A percentile compares a stretch with the other conserved stretches of the same genome.
phyloP scores from a whole-genome alignment of 1,140 invertebrate species.

The Orchesella cincta region DNA sequence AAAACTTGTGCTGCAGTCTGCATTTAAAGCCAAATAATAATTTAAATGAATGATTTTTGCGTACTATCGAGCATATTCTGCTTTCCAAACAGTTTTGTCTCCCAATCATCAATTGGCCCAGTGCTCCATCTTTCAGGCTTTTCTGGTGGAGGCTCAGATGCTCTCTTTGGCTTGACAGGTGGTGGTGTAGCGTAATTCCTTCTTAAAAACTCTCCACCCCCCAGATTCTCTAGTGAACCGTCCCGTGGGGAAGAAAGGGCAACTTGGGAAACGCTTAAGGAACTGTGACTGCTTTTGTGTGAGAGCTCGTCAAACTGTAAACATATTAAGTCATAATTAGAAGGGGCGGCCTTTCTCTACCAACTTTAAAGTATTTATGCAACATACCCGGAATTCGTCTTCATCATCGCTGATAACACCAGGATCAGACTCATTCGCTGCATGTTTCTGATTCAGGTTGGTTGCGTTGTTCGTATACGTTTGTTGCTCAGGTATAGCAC shows the following conservation, averaged over 20 bases:
- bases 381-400: constrained; percentile 84
- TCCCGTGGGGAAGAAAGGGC: constrained; percentile 60
- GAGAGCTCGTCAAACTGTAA: constrained; percentile 84
- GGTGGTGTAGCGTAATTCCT: constrained; percentile 58
- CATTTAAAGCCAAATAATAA: neutral
- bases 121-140: constrained; percentile 42
- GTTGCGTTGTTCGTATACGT: neutral
- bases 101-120: constrained; percentile 74
- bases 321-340: constrained; percentile 55
- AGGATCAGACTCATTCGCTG: constrained; percentile 75
- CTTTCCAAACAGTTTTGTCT: constrained; percentile 74
- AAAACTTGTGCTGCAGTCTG: neutral
- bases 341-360: neutral
- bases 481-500: constrained; percentile 42
- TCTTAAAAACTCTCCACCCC: constrained; percentile 59
- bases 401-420: constrained; percentile 86
- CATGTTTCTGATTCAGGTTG: constrained; percentile 58
- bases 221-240: constrained; percentile 64
- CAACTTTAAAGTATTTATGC: too few relatives aligned
- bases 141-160: constrained; percentile 53
- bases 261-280: constrained; percentile 66
- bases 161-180: constrained; percentile 57
- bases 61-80: constrained; percentile 41
- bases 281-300: constrained; percentile 82
- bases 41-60: neutral